Evolutionary conservation across 2,797 vertebrate genomes (phyloP), one percentile per base, ranked within the genome.

Genomic region (Pelodytes ibericus): DNA sequence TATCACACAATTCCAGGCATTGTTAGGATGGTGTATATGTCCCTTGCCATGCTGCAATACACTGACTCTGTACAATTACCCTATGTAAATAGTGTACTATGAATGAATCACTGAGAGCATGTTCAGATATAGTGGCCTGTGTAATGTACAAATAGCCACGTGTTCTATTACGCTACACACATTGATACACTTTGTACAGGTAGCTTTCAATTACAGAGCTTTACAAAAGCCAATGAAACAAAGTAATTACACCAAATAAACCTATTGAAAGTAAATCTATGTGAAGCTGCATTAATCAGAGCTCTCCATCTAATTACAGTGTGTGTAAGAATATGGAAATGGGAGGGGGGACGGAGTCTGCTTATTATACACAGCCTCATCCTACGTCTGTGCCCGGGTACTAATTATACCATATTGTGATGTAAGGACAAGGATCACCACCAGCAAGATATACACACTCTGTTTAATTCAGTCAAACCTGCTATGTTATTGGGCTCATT

Each of bases 261-360:
- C 1, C 25, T 25, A 58, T 30, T 44, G 41, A 65, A 57, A 53
- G 25, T 49, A 30, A 64, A 58, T 64, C 22, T 44, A 62, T 22
- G 29, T 51, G 22, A 57, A 44, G 49, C 18, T 11, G 71, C 20
- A 56, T 74, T 36, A 65, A 74, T 65, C 61, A 66, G 62, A 24
- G 27, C 31, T 57, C 72, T 73, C 27, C 22, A 57, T 4, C 31
- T 73, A 73, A 73, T 73, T 64, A 64, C 59, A 73, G 44, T 13
- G 60, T 64, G 30, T 41, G 49, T 29, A 51, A 51, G 20, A 49
- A 63, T 13, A 39, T n/a, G 16, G 9, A 26, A 44, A 49, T 29
- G 18, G 36, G 69, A 22, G 70, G 26, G n/a, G n/a, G n/a, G n/a
- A n/a, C n/a, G n/a, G n/a, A n/a, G n/a, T 72, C 24, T 15, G 30